Conservation (phyloP, 2,113 vertebrate species). For the Syngnathus floridae region DNA sequence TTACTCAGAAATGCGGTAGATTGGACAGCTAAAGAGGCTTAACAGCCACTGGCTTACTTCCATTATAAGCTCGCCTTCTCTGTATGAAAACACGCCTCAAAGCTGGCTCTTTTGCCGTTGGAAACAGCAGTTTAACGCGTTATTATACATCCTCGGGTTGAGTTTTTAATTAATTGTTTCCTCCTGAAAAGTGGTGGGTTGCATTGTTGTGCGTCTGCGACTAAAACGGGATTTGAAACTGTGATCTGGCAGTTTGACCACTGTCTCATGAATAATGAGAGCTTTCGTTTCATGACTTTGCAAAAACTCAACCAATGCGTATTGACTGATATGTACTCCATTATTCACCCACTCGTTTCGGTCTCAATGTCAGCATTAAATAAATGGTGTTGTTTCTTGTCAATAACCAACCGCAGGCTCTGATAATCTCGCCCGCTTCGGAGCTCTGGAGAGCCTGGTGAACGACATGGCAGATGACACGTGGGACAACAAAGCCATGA, state of each 20-base stretch:
- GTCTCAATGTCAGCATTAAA: neutral
- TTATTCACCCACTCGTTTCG: neutral
- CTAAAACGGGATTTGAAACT: conserved; percentile 68
- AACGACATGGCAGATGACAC: conserved; percentile 82
- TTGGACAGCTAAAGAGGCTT: conserved; percentile 67
- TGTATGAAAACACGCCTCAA: conserved; percentile 18
- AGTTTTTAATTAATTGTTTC: neutral
- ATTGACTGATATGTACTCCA: conserved; percentile 11
- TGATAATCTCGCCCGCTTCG: conserved; percentile 88
- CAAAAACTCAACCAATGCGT: conserved; percentile 14
- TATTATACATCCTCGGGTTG: neutral
- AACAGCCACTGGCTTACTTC: conserved; percentile 49
- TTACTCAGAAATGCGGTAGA: conserved; percentile 52
- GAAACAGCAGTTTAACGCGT: conserved; percentile 3
- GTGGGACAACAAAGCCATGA: conserved; percentile 79
- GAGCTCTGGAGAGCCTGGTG: conserved; percentile 85
- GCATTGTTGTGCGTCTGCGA: conserved; percentile 59
- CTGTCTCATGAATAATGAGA: conserved; percentile 24
- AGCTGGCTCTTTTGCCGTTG: conserved; percentile 16
- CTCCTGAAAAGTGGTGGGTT: conserved; percentile 26
- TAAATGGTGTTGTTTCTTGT: conserved; percentile 5
- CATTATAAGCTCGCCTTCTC: conserved; percentile 47
- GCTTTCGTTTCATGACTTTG: conserved; percentile 35
- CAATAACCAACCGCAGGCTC: conserved; percentile 42
- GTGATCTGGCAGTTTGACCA: conserved; percentile 61